Conservation (phyloP, 1,140 invertebrate species). For the Agrilus planipennis region DNA sequence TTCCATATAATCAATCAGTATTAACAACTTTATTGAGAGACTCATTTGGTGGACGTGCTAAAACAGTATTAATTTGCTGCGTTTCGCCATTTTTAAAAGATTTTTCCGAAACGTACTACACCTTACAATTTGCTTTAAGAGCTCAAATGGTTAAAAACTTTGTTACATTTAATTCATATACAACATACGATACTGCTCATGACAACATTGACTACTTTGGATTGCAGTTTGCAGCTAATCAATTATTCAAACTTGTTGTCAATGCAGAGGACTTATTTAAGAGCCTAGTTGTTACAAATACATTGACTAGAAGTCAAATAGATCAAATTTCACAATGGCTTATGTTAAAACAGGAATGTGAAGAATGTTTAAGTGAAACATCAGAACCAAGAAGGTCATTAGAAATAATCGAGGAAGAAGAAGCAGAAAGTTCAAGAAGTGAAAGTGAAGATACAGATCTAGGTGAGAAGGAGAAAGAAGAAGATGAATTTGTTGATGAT, state of each 20-base stretch:
- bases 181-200: conserved; percentile 46
- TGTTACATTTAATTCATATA: conserved; percentile 54
- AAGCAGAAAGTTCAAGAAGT: conserved; percentile 39
- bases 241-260: conserved; percentile 68
- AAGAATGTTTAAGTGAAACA: conserved; percentile 60
- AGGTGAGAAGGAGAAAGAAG: conserved; percentile 42
- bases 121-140: conserved; percentile 46
- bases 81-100: conserved; percentile 48
- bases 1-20: conserved; percentile 47
- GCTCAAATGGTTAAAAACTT: conserved; percentile 50
- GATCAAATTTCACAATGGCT: conserved; percentile 78
- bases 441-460: conserved; percentile 41
- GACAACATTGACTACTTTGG: conserved; percentile 46
- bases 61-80: conserved; percentile 52
- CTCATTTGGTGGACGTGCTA: conserved; percentile 55
- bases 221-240: conserved; percentile 66
- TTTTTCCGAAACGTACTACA: conserved; percentile 48
- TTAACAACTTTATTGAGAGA: conserved; percentile 53
- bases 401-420: conserved; percentile 52
- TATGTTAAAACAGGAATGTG: conserved; percentile 71
- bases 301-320: conserved; percentile 51
- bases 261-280: conserved; percentile 75
- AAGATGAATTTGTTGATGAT: conserved; percentile 39
- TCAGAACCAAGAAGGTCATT: conserved; percentile 44
- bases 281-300: conserved; percentile 46